These are phyloP conservation scores for Trissoscelio sp. DNA, from an alignment of 2,888 invertebrate genomes.

Conservation along the genomic window DNA sequence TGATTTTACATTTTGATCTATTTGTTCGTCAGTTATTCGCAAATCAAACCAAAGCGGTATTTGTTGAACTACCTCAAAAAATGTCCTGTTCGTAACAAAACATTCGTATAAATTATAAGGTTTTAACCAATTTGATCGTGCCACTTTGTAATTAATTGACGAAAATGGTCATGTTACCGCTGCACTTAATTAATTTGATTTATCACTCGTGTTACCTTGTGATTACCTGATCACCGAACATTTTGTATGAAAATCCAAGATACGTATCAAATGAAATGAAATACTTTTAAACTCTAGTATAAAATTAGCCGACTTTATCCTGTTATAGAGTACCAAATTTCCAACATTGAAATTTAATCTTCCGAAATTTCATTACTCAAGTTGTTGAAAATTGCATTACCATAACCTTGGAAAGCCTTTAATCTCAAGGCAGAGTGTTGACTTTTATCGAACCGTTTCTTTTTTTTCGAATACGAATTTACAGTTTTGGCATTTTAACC, in stretches of 20 bases:
- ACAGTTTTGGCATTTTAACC: neutral
- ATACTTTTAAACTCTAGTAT: slow-evolving; percentile 6
- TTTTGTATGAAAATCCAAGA: slow-evolving; percentile 12
- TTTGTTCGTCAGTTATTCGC: slow-evolving; percentile 25
- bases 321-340: neutral
- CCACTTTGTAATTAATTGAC: slow-evolving; percentile 11
- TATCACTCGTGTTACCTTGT: slow-evolving; percentile 11
- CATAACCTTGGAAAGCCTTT: neutral
- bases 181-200: neutral
- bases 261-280: slow-evolving; percentile 19
- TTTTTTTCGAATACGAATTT: neutral
- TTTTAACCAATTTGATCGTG: neutral
- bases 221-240: slow-evolving; percentile 6
- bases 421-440: neutral
- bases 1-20: neutral
- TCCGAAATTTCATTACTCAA: neutral
- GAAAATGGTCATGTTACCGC: neutral
- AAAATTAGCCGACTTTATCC: slow-evolving; percentile 4
- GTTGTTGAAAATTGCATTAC: slow-evolving; percentile 7
- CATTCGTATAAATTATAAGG: neutral
- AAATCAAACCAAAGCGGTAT: slow-evolving; percentile 11
- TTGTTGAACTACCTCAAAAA: neutral
- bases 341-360: slow-evolving; percentile 7
- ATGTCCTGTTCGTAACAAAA: neutral
- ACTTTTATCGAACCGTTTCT: neutral